Evolutionary conservation across 2,797 vertebrate species (phyloP).

Genomic region (Jordanella pulchra): DNA sequence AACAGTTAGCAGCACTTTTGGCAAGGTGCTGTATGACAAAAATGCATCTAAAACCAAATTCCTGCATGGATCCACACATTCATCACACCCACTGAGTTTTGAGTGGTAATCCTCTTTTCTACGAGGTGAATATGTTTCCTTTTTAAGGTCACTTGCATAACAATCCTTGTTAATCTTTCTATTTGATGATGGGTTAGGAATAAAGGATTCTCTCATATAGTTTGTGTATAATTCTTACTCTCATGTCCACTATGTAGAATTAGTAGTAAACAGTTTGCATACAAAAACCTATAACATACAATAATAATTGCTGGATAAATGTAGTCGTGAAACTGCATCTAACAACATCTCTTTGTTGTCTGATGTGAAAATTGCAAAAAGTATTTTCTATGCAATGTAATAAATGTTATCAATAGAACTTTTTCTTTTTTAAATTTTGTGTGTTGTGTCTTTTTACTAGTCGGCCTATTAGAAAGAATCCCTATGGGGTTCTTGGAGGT

Average conservation of each 20-base stretch:
- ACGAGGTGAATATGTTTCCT: constrained; percentile 62
- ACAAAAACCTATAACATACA: not conserved
- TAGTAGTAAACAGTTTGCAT: constrained; percentile 2
- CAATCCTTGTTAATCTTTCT: constrained; percentile 77
- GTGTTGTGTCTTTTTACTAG: not conserved
- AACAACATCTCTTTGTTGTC: not conserved
- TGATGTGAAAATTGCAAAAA: not conserved
- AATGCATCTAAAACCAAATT: constrained; percentile 3
- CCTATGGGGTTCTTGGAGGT: not conserved
- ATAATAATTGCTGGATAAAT: not conserved
- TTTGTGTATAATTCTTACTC: constrained; percentile 20
- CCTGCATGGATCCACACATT: constrained; percentile 1
- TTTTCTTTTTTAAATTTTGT: not conserved
- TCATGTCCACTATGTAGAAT: constrained; percentile 18
- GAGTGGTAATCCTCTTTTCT: constrained; percentile 68
- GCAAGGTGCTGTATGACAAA: not conserved
- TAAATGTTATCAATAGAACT: not conserved
- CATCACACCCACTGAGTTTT: constrained; percentile 36
- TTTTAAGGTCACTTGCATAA: constrained; percentile 74
- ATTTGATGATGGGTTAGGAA: constrained; percentile 71
- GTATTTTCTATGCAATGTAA: not conserved
- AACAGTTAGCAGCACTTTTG: not conserved
- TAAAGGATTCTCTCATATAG: constrained; percentile 67
- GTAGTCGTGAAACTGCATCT: not conserved
- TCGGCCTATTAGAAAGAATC: not conserved